phyloP scores from a whole-genome alignment of 2,888 invertebrate species.

The Sisyra nigra region DNA sequence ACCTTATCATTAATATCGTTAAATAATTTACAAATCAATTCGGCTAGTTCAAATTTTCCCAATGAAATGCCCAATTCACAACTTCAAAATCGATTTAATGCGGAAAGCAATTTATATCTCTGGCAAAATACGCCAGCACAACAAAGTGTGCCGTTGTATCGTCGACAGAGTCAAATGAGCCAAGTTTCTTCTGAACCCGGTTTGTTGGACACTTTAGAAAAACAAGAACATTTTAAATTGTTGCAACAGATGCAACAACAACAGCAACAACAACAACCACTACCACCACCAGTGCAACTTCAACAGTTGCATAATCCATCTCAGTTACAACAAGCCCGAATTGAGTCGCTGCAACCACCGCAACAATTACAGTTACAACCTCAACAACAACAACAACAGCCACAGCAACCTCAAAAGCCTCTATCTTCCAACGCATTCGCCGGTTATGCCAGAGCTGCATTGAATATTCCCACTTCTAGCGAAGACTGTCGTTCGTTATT shows the following conservation, averaged over 20 bases:
- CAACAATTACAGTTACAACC: constrained; percentile 12
- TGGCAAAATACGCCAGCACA: constrained; percentile 15
- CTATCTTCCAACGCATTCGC: constrained; percentile 14
- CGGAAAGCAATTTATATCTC: constrained; percentile 9
- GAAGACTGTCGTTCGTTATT: neutral
- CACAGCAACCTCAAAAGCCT: constrained; percentile 9
- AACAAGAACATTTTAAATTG: constrained; percentile 17
- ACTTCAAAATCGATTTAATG: constrained; percentile 6
- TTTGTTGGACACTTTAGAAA: constrained; percentile 9
- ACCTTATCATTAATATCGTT: too few species aligned
- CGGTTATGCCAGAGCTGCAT: constrained; percentile 16
- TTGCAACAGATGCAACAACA: constrained; percentile 13
- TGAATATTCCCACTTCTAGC: constrained; percentile 10
- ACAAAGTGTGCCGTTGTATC: constrained; percentile 31
- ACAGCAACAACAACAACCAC: constrained; percentile 12
- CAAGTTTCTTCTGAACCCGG: neutral
- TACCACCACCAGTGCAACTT: constrained; percentile 7
- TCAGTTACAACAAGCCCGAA: constrained; percentile 16
- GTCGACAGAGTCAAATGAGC: constrained; percentile 23
- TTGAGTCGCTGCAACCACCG: constrained; percentile 16
- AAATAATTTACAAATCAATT: too few species aligned
- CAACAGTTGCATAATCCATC: constrained; percentile 8
- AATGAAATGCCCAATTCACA: neutral
- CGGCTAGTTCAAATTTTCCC: too few species aligned
- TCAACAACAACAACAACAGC: constrained; percentile 8